Conservation (phyloP, 92 coral and sea anemone species). For the Porites divaricata region DNA sequence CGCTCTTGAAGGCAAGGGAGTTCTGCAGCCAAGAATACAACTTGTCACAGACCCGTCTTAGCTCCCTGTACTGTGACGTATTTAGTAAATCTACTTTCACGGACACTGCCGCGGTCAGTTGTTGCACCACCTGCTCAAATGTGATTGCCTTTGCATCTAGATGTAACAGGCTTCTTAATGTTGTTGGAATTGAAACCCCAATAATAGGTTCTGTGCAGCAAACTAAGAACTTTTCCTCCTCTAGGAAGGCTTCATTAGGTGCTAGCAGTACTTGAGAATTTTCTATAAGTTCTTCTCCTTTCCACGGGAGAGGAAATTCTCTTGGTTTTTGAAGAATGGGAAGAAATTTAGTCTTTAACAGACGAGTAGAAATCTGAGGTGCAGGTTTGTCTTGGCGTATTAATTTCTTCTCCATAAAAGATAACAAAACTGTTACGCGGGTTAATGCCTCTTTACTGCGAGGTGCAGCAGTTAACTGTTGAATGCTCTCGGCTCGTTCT, state of each 20-base stretch:
- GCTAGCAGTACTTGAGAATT: constrained; percentile 26
- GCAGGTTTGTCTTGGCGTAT: background rate
- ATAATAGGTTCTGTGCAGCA: constrained; percentile 52
- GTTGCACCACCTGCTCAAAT: constrained; percentile 36
- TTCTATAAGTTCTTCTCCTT: constrained; percentile 45
- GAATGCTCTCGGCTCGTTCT: constrained; percentile 74
- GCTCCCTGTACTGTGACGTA: constrained; percentile 7
- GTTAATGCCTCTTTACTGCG: constrained; percentile 32
- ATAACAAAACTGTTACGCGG: constrained; percentile 36
- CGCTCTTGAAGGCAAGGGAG: background rate
- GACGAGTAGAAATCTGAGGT: background rate
- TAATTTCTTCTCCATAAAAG: constrained; percentile 48
- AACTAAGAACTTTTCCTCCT: constrained; percentile 46
- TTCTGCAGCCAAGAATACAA: background rate
- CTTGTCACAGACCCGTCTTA: background rate
- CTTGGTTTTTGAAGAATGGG: constrained; percentile 57
- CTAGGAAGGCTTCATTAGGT: constrained; percentile 44
- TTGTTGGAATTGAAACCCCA: constrained; percentile 31
- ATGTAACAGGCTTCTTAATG: constrained; percentile 24
- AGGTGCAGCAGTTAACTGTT: background rate
- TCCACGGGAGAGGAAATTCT: constrained; percentile 61
- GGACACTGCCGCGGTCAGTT: constrained; percentile 44
- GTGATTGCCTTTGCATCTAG: constrained; percentile 27
- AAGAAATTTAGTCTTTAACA: constrained; percentile 36
- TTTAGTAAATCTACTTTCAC: background rate